Percentiles rank a stretch among this genome's conserved stretches.
phyloP scores from a whole-genome alignment of 2,888 invertebrate genomes.

The Encarsia formosa region DNA sequence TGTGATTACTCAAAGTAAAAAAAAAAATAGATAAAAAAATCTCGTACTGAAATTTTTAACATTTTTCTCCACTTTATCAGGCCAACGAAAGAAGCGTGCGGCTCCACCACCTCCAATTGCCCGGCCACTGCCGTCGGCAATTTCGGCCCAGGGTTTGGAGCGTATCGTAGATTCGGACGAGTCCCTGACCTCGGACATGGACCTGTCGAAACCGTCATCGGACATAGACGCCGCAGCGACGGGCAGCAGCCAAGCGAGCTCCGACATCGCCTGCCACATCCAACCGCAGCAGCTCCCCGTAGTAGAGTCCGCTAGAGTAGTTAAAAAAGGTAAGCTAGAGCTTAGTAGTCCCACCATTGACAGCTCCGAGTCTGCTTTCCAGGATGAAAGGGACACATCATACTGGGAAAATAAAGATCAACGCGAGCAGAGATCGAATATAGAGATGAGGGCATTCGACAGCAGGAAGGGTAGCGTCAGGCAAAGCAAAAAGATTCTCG shows the following conservation, averaged over 20 bases:
- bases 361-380: constrained; percentile 11
- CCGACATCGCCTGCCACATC: constrained; percentile 34
- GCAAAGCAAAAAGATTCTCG: constrained; percentile 22
- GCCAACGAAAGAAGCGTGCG: constrained; percentile 58
- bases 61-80: too few species aligned
- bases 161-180: constrained; percentile 49
- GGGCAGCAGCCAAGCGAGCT: constrained; percentile 37
- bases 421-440: constrained; percentile 6
- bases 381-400: constrained; percentile 22
- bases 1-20: too few species aligned
- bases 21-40: too few species aligned
- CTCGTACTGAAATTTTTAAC: too few species aligned
- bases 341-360: constrained; percentile 21
- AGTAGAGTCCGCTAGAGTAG: constrained; percentile 42
- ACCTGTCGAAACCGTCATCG: constrained; percentile 44
- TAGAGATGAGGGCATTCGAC: constrained; percentile 1
- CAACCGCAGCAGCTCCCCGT: background rate
- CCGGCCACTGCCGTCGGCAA: constrained; percentile 41
- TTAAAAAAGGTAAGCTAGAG: constrained; percentile 48
- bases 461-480: constrained; percentile 7
- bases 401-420: background rate
- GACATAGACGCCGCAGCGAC: constrained; percentile 41
- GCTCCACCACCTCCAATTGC: constrained; percentile 54
- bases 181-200: constrained; percentile 46
- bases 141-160: constrained; percentile 44